A percentile compares a stretch with the other conserved stretches of the same genome.
Evolutionary conservation across 2,888 invertebrate genomes (phyloP).

Genomic region (Folsomia candida): DNA sequence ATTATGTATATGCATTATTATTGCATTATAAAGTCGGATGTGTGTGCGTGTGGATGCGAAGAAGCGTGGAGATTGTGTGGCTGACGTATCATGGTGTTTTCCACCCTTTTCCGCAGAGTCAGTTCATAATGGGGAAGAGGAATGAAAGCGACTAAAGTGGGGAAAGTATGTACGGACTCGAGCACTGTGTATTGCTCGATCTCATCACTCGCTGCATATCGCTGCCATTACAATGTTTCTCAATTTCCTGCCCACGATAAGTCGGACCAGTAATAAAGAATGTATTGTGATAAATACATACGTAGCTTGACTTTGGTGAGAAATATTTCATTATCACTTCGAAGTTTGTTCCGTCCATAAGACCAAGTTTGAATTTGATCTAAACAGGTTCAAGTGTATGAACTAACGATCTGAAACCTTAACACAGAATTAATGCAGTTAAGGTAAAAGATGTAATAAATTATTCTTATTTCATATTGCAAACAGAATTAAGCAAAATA

Average conservation of each 20-base stretch:
- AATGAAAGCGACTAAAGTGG: background rate
- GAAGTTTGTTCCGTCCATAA: too few species aligned
- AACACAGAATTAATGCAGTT: background rate
- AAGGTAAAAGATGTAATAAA: too few species aligned
- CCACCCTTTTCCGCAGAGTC: too few species aligned
- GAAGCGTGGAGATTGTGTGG: too few species aligned
- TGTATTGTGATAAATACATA: too few species aligned
- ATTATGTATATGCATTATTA: too few species aligned
- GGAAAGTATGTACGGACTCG: too few species aligned
- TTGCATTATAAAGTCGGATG: too few species aligned
- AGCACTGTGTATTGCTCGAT: background rate
- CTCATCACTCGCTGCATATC: too few species aligned
- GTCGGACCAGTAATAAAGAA: slow-evolving; percentile 3
- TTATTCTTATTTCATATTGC: background rate
- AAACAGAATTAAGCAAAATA: background rate
- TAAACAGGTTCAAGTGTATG: background rate
- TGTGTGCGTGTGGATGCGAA: too few species aligned
- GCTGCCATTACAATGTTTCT: background rate
- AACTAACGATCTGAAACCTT: background rate
- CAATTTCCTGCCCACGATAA: slow-evolving; percentile 10
- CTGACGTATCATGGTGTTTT: too few species aligned
- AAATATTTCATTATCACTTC: background rate
- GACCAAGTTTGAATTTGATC: too few species aligned
- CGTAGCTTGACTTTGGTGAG: background rate
- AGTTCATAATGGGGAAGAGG: background rate